These are phyloP conservation scores for Notothenia rossii DNA, from an alignment of 2,113 vertebrate species.

Conservation along the genomic window DNA sequence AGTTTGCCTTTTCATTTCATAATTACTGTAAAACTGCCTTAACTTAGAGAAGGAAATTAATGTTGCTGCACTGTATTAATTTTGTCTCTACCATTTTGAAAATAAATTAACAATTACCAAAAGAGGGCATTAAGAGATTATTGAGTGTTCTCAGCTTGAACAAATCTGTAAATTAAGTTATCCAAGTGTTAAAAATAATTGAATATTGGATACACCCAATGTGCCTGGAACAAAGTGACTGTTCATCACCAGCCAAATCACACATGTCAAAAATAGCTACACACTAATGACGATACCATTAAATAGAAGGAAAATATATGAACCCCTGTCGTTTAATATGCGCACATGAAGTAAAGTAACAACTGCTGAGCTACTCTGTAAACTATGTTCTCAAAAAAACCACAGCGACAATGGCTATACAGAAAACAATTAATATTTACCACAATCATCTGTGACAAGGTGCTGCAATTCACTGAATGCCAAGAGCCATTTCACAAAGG, in stretches of 20 bases:
- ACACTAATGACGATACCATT: neutral
- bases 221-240: neutral
- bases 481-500: slow-evolving; percentile 49
- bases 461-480: slow-evolving; percentile 36
- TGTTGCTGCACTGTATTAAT: neutral
- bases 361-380: neutral
- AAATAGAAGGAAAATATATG: neutral
- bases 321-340: neutral
- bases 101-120: slow-evolving; percentile 10
- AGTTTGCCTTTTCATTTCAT: slow-evolving; percentile 21
- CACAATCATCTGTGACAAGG: neutral
- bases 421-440: slow-evolving; percentile 39
- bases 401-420: neutral
- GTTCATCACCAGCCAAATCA: neutral
- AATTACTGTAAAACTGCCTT: slow-evolving; percentile 20
- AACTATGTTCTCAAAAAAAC: neutral
- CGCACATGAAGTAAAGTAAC: neutral
- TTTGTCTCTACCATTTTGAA: neutral
- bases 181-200: neutral
- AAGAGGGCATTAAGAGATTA: neutral
- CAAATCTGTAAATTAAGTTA: neutral
- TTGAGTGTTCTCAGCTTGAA: neutral
- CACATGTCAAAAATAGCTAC: neutral
- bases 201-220: neutral
- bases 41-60: slow-evolving; percentile 19